phyloP scores from a whole-genome alignment of 2,888 invertebrate genomes.

The Schrankia costaestrigalis region DNA sequence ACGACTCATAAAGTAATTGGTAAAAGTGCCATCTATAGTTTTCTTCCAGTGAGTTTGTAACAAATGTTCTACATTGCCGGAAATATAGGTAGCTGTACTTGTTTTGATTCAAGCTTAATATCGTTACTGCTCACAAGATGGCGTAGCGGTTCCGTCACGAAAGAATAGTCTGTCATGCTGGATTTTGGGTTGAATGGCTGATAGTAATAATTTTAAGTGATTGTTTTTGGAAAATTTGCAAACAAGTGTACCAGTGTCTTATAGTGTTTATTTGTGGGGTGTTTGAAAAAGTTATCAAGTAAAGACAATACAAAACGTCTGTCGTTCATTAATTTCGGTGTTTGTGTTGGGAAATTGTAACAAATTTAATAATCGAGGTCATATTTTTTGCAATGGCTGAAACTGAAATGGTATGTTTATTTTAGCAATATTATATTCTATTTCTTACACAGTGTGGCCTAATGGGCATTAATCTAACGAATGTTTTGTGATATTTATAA shows the following conservation, averaged over 20 bases:
- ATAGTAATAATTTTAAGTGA: conserved; percentile 50
- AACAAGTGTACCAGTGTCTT: conserved; percentile 19
- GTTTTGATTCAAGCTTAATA: conserved; percentile 4
- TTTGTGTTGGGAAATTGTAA: conserved; percentile 33
- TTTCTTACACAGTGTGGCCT: neutral
- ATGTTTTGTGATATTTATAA: conserved; percentile 29
- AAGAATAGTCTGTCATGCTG: conserved; percentile 32
- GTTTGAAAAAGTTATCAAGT: conserved; percentile 12
- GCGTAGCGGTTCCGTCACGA: conserved; percentile 32
- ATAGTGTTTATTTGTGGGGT: conserved; percentile 28
- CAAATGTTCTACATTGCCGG: no score
- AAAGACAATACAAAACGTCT: conserved; percentile 11
- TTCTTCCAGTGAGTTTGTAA: no score
- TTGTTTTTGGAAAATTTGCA: conserved; percentile 43
- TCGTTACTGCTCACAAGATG: conserved; percentile 41
- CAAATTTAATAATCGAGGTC: conserved; percentile 42
- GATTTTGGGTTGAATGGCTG: conserved; percentile 65
- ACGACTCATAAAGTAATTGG: no score
- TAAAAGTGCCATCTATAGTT: no score
- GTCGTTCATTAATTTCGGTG: conserved; percentile 23
- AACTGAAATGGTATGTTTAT: conserved; percentile 41
- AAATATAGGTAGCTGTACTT: no score
- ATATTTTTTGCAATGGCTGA: conserved; percentile 49
- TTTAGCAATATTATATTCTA: conserved; percentile 2
- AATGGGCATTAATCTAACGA: no score